phyloP scores from a whole-genome alignment of 2,888 invertebrate genomes.

The Ecdyonurus torrentis region DNA sequence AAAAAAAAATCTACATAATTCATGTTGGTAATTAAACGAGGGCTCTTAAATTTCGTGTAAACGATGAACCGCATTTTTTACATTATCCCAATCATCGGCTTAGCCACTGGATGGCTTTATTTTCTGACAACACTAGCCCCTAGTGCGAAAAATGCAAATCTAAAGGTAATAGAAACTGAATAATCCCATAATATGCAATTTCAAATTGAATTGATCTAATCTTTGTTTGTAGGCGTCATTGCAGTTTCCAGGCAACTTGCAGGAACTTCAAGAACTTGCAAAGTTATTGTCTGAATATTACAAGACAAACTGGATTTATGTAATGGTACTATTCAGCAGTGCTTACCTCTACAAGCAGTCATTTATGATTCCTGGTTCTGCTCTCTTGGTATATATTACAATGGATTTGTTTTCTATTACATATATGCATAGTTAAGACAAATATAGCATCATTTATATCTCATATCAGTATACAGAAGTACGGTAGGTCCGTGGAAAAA shows the following conservation, averaged over 20 bases:
- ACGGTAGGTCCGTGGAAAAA: too few species aligned
- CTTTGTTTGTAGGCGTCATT: conserved; percentile 18
- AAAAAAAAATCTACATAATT: too few species aligned
- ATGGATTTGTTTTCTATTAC: too few species aligned
- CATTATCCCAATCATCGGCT: conserved; percentile 11
- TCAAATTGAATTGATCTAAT: too few species aligned
- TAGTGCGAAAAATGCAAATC: conserved; percentile 10
- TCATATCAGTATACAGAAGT: too few species aligned
- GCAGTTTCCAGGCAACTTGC: conserved; percentile 28
- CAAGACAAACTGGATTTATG: conserved; percentile 28
- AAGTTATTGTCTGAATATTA: conserved; percentile 27
- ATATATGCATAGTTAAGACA: too few species aligned
- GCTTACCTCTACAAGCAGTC: conserved; percentile 42
- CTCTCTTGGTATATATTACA: conserved; percentile 33
- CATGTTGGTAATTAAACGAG: too few species aligned
- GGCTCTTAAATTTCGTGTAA: too few species aligned
- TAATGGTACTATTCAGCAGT: conserved; percentile 31
- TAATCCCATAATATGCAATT: background rate
- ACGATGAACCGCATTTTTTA: conserved; percentile 10
- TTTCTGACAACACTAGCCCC: conserved; percentile 16
- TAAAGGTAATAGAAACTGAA: background rate
- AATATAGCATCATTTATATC: too few species aligned
- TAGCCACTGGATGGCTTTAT: conserved; percentile 17
- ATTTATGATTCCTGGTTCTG: conserved; percentile 44
- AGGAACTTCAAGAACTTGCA: conserved; percentile 25